These are phyloP conservation scores for Belgica antarctica DNA, from an alignment of 2,888 invertebrate species.

Conservation along the genomic window DNA sequence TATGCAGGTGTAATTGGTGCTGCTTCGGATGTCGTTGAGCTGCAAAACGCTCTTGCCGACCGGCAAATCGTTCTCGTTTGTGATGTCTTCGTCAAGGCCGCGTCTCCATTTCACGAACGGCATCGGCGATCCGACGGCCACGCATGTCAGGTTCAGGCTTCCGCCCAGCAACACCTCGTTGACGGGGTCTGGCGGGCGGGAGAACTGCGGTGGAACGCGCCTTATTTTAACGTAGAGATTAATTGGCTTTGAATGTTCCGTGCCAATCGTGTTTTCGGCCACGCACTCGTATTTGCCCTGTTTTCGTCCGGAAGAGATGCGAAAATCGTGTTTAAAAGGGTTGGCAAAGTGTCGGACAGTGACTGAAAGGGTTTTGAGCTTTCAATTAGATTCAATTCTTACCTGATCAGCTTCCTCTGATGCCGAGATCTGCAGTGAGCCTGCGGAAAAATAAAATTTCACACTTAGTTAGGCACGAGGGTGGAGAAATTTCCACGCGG, in stretches of 20 bases:
- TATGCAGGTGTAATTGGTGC: conserved; percentile 95
- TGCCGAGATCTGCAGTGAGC: conserved; percentile 77
- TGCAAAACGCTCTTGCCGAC: conserved; percentile 83
- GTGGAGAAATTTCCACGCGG: too few species aligned
- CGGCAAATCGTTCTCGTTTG: conserved; percentile 82
- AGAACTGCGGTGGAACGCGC: conserved; percentile 92
- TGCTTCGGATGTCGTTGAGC: conserved; percentile 82
- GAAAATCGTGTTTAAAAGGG: not conserved
- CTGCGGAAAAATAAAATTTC: conserved; percentile 54
- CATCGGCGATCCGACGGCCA: conserved; percentile 97
- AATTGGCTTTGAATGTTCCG: conserved; percentile 87
- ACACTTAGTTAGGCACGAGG: too few species aligned
- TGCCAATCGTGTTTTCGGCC: conserved; percentile 88
- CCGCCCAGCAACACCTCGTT: conserved; percentile 91
- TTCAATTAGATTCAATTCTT: too few species aligned
- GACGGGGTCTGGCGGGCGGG: conserved; percentile 80
- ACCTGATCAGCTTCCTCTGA: conserved; percentile 83
- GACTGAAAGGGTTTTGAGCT: not conserved
- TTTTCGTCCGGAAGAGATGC: conserved; percentile 81
- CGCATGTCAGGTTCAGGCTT: conserved; percentile 89
- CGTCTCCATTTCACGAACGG: conserved; percentile 93
- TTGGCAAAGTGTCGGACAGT: not conserved
- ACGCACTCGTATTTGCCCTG: conserved; percentile 95
- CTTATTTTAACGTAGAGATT: conserved; percentile 94
- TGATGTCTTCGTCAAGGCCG: conserved; percentile 77